Evolutionary conservation across 35 echinoderm and acorn worm species (phyloP), one percentile per base, ranked within the genome.

Genomic region (Apostichopus californicus): DNA sequence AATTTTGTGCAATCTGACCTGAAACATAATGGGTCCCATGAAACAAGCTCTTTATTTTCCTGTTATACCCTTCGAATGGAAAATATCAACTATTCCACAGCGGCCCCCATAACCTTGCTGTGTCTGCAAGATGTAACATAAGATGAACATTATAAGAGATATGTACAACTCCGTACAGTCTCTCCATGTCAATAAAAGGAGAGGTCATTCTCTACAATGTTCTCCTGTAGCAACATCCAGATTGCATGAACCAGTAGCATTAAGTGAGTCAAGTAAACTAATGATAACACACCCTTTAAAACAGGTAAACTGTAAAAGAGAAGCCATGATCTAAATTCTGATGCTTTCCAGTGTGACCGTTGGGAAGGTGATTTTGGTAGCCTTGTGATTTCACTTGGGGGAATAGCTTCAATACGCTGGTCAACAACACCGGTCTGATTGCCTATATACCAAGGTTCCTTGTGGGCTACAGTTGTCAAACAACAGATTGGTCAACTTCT

Each of bases 261-360:
- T 15, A 60, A 91, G 57, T 91, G 90, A 1, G 73, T 14, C 28
- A 78, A 55, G 78, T 91, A 91, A 12, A 78, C 58, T 57, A 18
- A 14, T 60, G 90, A 77, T 80, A 91, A 72, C 12, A 55, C 54
- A 55, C 58, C 77, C 10, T 12, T 22, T 91, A 91, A 91, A 57
- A 78, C 78, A 13, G 77, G 71, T n/a, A 78, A 72, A 59, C 72
- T 78, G 77, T 91, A 91, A 65, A 78, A 78, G 15, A 91, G 56
- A 79, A 91, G 77, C 90, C 90, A 91, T 55, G 90, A 77, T 59
- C 90, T 79, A 77, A 77, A 80, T 24, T 91, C 90, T 78, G 71
- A 78, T 21, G 90, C 90, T 55, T 91, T 91, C 90, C 77, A 91
- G 55, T 91, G 77, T 60, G 73, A 55, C 54, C 56, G 60, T 15